A percentile compares a stretch with the other conserved stretches of the same genome.
Evolutionary conservation across 2,888 invertebrate genomes (phyloP).

Genomic region (Pristionchus japonicus): DNA sequence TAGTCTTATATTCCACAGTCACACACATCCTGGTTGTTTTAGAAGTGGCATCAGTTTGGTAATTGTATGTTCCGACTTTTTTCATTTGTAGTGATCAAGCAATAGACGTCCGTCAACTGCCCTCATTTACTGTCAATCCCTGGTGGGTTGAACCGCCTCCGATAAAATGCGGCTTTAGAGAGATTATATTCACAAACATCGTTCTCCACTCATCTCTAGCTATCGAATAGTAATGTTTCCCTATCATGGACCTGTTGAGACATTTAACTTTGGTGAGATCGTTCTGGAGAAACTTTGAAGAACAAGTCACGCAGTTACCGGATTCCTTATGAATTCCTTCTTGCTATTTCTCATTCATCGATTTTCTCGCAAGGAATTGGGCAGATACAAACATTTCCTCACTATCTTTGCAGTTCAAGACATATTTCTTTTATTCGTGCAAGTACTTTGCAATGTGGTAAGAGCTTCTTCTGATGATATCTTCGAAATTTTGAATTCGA

Average conservation of each 20-base stretch:
- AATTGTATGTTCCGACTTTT: too few relatives aligned
- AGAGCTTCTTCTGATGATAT: too few relatives aligned
- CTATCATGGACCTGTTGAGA: neutral
- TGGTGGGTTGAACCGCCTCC: neutral
- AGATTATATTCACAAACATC: neutral
- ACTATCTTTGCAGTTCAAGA: neutral
- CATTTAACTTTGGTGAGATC: neutral
- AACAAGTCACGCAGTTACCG: neutral
- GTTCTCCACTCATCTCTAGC: neutral
- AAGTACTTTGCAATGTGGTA: neutral
- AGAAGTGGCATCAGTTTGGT: too few relatives aligned
- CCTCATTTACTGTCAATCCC: neutral
- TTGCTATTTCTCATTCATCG: neutral
- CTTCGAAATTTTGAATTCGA: too few relatives aligned
- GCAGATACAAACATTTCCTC: neutral
- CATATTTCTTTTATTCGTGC: neutral
- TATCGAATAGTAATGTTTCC: neutral
- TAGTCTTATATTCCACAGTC: too few relatives aligned
- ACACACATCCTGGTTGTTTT: too few relatives aligned
- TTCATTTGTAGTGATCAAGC: too few relatives aligned
- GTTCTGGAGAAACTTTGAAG: neutral
- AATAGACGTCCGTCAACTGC: neutral
- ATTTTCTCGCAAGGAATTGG: neutral
- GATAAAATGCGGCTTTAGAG: neutral
- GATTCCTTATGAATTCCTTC: neutral